phyloP scores from a whole-genome alignment of 2,113 vertebrate genomes.

The Vulpes lagopus region DNA sequence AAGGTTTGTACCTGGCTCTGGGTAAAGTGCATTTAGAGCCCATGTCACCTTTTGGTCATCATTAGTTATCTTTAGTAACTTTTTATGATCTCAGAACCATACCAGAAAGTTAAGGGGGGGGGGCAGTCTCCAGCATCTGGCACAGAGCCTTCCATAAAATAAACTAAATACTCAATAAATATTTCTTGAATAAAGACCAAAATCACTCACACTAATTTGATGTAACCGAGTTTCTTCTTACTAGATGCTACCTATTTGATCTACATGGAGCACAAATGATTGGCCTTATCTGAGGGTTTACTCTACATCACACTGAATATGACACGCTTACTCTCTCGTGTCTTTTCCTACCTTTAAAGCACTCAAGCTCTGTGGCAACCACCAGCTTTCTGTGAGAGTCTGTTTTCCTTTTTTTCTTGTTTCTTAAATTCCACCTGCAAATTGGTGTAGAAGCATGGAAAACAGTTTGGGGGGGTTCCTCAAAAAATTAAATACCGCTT shows the following conservation, averaged over 20 bases:
- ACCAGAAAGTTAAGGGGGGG: not conserved
- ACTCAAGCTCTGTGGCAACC: too few species aligned
- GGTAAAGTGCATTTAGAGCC: not conserved
- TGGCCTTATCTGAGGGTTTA: not conserved
- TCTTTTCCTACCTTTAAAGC: not conserved
- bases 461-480: too few species aligned
- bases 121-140: not conserved
- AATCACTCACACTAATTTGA: not conserved
- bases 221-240: not conserved
- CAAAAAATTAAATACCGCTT: too few species aligned
- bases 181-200: not conserved
- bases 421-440: too few species aligned
- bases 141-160: not conserved
- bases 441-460: too few species aligned
- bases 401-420: too few species aligned
- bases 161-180: not conserved
- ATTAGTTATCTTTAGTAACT: not conserved
- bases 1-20: not conserved
- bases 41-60: not conserved
- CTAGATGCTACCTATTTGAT: not conserved
- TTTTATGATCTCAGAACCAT: not conserved
- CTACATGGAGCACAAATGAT: not conserved
- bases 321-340: not conserved
- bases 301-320: not conserved
- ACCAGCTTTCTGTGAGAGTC: too few species aligned